phyloP scores from a whole-genome alignment of 2,888 invertebrate genomes.

The Melinopterus prodromus region DNA sequence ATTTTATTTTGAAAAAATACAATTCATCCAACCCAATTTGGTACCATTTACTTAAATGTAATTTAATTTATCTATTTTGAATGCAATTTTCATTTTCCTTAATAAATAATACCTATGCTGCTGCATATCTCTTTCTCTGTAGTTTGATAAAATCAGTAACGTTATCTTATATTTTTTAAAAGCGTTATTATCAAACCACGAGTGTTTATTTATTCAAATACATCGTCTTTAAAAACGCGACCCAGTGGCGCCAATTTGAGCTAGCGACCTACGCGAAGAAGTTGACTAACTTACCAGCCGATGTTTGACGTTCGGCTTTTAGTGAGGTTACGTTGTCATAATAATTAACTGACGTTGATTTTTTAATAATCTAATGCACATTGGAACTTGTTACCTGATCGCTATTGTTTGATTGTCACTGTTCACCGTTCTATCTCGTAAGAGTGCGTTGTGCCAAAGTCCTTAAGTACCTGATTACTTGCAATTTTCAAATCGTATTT shows the following conservation, averaged over 20 bases:
- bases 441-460: slow-evolving; percentile 35
- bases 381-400: not conserved
- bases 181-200: no score
- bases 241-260: not conserved
- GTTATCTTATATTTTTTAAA: no score
- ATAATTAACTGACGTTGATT: not conserved
- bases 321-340: not conserved
- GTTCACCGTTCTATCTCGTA: slow-evolving; percentile 28
- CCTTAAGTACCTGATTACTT: slow-evolving; percentile 31
- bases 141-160: no score
- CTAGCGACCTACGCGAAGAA: not conserved
- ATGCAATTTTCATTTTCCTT: no score
- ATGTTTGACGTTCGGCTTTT: not conserved
- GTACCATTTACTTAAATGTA: no score
- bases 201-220: not conserved
- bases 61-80: no score
- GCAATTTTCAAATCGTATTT: slow-evolving; percentile 25
- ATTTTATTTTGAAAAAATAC: no score
- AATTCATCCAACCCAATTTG: no score
- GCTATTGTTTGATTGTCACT: slow-evolving; percentile 22
- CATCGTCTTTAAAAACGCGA: not conserved
- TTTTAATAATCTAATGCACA: not conserved
- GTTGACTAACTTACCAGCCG: not conserved
- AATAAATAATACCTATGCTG: no score
- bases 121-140: no score